Base-by-base conservation (phyloP, 2,113 vertebrate species). In the Pipra filicauda region DNA sequence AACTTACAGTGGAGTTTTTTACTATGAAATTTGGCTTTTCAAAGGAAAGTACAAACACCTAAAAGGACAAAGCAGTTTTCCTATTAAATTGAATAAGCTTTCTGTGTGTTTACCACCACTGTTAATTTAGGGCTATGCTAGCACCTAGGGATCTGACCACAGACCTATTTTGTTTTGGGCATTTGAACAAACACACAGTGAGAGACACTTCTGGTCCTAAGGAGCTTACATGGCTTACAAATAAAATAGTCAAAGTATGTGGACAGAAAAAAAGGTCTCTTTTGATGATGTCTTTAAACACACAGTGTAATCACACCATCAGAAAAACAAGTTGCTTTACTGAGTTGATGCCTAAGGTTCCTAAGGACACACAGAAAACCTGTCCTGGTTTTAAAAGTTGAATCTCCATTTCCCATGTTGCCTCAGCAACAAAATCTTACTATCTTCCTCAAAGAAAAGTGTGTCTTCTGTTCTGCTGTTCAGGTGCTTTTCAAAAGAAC, bases 401-500 rank as follows among this genome's bases (percentile, higher is more conserved):
- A 72, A 48, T 81, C 43, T 88, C 39, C 2, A 1, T 86, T 96
- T 86, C 44, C 67, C 41, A 41, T 74, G 61, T 93, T 94, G 88
- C 88, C 90, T 81, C 82, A 94, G 88, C 75, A 96, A 93, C 90
- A 91, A 91, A 90, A 27, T 28, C 3, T 9, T 37, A 23, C 18
- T 3, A 0, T 59, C 78, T 55, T 71, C 82, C 43, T 80, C 70
- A 62, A 67, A 83, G 64, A 67, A 33, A 66, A 0, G 0, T n/a
- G 22, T 1, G 1, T 80, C 90, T 37, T 26, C 64, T 70, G 58
- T 85, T 91, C 79, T 83, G 55, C 41, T 71, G 58, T 62, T 83
- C 91, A 85, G 80, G 91, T 85, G 82, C 66, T 91, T 85, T 91
- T 82, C 23, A 12, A 58, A 78, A 79, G 70, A 89, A 94, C 84